Conservation (phyloP, 1,140 invertebrate genomes). For the Popillia japonica region DNA sequence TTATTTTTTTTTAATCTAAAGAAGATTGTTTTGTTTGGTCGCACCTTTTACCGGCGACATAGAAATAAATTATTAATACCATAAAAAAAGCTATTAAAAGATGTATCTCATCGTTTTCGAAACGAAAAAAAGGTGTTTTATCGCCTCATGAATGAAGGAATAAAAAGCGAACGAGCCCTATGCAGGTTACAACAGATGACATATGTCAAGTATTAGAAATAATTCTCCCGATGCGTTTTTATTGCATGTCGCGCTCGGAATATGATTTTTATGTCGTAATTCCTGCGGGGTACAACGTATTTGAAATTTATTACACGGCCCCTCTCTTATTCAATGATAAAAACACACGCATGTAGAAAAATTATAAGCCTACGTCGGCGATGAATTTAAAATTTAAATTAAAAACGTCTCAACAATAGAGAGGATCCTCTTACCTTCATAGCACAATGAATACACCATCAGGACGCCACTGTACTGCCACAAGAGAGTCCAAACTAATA, state of each 20-base stretch:
- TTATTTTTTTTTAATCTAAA: no score
- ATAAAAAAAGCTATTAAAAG: background rate
- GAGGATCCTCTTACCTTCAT: conserved; percentile 9
- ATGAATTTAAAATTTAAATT: conserved; percentile 19
- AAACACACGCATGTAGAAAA: background rate
- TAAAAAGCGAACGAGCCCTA: background rate
- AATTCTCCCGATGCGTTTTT: background rate
- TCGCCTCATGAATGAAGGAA: background rate
- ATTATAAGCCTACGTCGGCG: background rate
- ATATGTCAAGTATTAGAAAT: conserved; percentile 15
- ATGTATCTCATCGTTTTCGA: background rate
- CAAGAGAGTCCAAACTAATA: background rate
- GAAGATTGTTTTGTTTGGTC: background rate
- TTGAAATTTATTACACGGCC: background rate
- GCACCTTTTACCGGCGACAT: background rate
- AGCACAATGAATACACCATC: background rate
- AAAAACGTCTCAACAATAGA: background rate
- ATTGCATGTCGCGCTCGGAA: background rate
- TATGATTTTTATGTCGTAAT: conserved; percentile 10
- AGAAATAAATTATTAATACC: background rate
- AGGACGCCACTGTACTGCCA: background rate
- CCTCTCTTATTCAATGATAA: conserved; percentile 1
- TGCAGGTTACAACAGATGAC: background rate
- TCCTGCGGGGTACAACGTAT: background rate
- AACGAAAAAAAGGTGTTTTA: background rate